phyloP scores from a whole-genome alignment of 2,797 vertebrate species.

The Tiaroga cobitis region DNA sequence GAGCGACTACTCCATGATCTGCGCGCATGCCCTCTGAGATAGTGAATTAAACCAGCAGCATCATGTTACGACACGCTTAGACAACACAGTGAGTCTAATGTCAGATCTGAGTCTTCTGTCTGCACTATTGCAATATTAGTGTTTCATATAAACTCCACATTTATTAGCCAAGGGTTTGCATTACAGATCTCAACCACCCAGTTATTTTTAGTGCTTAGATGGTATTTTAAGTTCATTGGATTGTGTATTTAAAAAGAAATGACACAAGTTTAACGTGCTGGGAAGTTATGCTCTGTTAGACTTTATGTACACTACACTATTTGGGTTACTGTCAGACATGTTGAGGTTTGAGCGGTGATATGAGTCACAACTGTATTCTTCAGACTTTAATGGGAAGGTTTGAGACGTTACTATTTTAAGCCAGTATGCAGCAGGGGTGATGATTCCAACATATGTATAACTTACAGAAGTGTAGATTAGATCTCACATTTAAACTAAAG shows the following conservation, averaged over 20 bases:
- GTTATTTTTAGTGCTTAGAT: slow-evolving; percentile 21
- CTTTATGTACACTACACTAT: neutral
- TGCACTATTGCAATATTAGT: neutral
- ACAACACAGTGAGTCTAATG: slow-evolving; percentile 33
- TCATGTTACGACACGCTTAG: neutral
- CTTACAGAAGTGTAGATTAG: neutral
- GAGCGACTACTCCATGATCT: no score
- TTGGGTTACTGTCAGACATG: slow-evolving; percentile 7
- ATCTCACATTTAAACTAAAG: neutral
- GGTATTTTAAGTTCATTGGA: slow-evolving; percentile 9
- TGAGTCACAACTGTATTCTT: slow-evolving; percentile 37
- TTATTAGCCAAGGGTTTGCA: slow-evolving; percentile 11
- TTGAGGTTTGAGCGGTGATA: neutral
- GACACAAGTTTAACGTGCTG: neutral
- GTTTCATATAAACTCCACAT: slow-evolving; percentile 13
- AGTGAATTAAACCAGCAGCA: neutral
- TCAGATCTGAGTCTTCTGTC: slow-evolving; percentile 9
- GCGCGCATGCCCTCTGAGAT: neutral
- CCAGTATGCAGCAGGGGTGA: neutral
- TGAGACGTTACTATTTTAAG: slow-evolving; percentile 7
- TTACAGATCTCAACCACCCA: neutral
- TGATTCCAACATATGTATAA: slow-evolving; percentile 24
- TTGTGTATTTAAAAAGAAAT: slow-evolving; percentile 9
- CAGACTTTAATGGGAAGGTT: slow-evolving; percentile 38
- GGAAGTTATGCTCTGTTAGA: neutral